A percentile compares a stretch with the other conserved stretches of the same genome.
Conservation (phyloP, 2,113 vertebrate genomes). For the Tragelaphus imberbis region DNA sequence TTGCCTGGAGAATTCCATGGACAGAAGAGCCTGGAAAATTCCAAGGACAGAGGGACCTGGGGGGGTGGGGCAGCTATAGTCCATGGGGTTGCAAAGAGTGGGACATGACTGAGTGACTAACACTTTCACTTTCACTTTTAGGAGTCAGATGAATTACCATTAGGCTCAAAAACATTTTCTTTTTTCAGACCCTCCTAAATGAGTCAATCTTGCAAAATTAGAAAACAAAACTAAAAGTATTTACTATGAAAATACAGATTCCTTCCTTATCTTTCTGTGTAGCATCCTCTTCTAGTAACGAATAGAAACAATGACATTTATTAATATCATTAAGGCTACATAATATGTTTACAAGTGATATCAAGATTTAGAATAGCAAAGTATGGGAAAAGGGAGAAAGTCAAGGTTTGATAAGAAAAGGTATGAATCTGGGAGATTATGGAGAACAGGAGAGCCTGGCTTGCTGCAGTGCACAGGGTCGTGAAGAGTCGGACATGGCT, state of each 20-base stretch:
- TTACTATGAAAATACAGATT: neutral
- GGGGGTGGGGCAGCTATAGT: neutral
- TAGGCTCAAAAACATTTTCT: neutral
- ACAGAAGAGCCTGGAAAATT: neutral
- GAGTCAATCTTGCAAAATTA: neutral
- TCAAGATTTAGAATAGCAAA: neutral
- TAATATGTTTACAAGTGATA: neutral
- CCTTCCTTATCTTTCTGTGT: neutral
- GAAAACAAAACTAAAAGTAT: neutral
- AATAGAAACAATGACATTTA: neutral
- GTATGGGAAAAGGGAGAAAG: neutral
- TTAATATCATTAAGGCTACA: neutral
- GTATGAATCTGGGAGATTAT: neutral
- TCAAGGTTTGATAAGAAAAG: neutral
- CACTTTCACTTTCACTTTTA: neutral
- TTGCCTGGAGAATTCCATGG: neutral
- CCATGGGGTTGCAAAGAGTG: neutral
- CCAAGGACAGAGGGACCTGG: neutral
- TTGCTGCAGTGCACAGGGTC: neutral
- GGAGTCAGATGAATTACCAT: neutral
- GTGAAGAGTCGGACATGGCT: neutral
- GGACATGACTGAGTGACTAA: neutral
- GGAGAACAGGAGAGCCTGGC: neutral
- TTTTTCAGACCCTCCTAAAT: neutral
- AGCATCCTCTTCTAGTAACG: neutral